Percentiles rank a stretch among this genome's conserved stretches.
phyloP scores from a whole-genome alignment of 2,113 vertebrate species.

The Takifugu flavidus region DNA sequence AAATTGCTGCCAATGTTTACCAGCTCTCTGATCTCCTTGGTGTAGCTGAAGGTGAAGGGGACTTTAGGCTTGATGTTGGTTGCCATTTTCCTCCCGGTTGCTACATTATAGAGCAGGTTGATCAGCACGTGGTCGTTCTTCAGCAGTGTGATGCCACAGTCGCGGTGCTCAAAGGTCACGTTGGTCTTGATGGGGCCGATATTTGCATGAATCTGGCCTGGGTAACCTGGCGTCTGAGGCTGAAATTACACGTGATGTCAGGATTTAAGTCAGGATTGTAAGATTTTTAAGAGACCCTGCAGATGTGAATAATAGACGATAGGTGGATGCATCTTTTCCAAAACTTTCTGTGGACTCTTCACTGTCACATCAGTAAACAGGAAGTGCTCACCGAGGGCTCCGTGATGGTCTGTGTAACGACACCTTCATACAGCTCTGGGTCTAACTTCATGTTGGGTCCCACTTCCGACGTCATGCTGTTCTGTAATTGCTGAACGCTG shows the following conservation, averaged over 20 bases:
- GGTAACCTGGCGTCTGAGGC: conserved; percentile 38
- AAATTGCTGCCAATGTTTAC: conserved; percentile 17
- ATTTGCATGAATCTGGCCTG: conserved; percentile 65
- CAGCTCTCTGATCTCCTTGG: conserved; percentile 58
- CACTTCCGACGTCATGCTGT: neutral
- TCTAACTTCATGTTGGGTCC: conserved; percentile 43
- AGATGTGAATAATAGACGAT: neutral
- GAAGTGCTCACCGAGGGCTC: conserved; percentile 45
- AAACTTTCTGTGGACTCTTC: too few species aligned
- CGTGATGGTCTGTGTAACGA: conserved; percentile 63
- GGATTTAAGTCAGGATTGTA: neutral
- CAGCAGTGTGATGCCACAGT: conserved; percentile 59
- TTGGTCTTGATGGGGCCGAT: conserved; percentile 58
- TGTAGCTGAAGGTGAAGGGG: conserved; percentile 69
- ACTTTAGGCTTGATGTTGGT: conserved; percentile 68
- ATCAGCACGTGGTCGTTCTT: conserved; percentile 68
- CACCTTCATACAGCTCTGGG: conserved; percentile 60
- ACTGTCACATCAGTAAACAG: too few species aligned
- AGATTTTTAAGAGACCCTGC: neutral
- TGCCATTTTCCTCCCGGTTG: conserved; percentile 36
- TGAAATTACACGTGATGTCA: neutral
- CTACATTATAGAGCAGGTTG: conserved; percentile 54
- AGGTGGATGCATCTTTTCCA: too few species aligned
- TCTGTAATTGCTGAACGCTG: fast-evolving
- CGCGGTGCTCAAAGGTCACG: conserved; percentile 59